Percentiles rank a stretch among this genome's conserved stretches.
Conservation (phyloP, 2,888 invertebrate genomes). For the Caenorhabditis panamensis region DNA sequence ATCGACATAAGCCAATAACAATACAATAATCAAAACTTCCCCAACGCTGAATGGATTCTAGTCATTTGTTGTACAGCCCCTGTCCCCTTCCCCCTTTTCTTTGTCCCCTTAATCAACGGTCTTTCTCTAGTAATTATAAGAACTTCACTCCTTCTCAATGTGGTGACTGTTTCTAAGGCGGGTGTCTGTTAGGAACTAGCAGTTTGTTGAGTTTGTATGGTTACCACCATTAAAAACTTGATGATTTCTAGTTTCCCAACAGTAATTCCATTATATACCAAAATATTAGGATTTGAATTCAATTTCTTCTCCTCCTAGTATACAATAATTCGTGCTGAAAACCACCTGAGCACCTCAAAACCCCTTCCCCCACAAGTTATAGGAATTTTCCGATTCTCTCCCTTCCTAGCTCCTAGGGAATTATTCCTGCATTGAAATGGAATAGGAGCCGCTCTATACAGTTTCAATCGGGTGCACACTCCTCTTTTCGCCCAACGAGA, state of each 20-base stretch:
- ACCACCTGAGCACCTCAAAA: neutral
- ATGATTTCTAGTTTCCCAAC: neutral
- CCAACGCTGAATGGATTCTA: conserved; percentile 53
- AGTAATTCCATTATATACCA: neutral
- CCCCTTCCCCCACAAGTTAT: conserved; percentile 19
- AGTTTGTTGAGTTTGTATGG: too few species aligned
- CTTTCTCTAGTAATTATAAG: conserved; percentile 26
- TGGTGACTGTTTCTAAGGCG: conserved; percentile 45
- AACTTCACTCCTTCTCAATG: conserved; percentile 3
- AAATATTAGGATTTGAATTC: conserved; percentile 14
- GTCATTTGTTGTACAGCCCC: conserved; percentile 59
- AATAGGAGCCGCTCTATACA: conserved; percentile 46
- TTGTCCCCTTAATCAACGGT: conserved; percentile 25
- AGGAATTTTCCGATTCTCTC: conserved; percentile 45
- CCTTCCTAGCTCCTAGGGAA: conserved; percentile 42
- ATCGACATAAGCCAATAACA: conserved; percentile 44
- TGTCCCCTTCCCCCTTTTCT: conserved; percentile 7
- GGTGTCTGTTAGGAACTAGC: conserved; percentile 10
- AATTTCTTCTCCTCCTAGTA: neutral
- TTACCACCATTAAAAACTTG: too few species aligned
- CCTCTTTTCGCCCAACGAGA: conserved; percentile 58
- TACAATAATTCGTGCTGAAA: neutral
- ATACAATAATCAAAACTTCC: conserved; percentile 1
- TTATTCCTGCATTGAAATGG: conserved; percentile 28
- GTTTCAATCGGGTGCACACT: conserved; percentile 43